phyloP scores from a whole-genome alignment of 1,140 invertebrate species.

The Eubasilissa regina region DNA sequence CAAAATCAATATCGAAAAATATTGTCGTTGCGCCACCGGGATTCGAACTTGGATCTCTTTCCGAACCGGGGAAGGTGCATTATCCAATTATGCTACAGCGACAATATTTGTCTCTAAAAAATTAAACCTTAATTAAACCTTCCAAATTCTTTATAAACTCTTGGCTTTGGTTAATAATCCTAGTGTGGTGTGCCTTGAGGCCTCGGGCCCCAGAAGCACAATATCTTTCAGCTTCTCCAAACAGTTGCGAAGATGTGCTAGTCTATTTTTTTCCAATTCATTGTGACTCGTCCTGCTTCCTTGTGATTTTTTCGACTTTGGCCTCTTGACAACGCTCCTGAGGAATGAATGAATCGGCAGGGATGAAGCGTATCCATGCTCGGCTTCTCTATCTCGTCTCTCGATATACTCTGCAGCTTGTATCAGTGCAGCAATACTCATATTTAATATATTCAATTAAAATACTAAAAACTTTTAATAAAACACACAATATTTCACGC shows the following conservation, averaged over 20 bases:
- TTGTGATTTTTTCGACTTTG: constrained; percentile 90
- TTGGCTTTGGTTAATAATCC: constrained; percentile 94
- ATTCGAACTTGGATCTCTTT: too few species aligned
- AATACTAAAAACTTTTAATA: constrained; percentile 65
- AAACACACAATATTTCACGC: constrained; percentile 72
- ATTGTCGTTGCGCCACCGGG: too few species aligned
- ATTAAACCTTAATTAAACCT: too few species aligned
- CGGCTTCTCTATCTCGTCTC: constrained; percentile 87
- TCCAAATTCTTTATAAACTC: constrained; percentile 95
- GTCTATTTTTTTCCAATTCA: too few species aligned
- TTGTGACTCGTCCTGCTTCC: constrained; percentile 88
- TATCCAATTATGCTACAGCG: too few species aligned
- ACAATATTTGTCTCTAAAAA: too few species aligned
- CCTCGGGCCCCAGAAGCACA: constrained; percentile 90
- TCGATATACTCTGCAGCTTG: constrained; percentile 91
- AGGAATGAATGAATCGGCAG: constrained; percentile 82
- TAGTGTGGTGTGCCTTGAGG: constrained; percentile 91
- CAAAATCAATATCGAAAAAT: too few species aligned
- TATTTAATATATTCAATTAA: constrained; percentile 69
- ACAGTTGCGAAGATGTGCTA: constrained; percentile 91
- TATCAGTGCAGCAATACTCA: constrained; percentile 89
- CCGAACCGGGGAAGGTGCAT: too few species aligned
- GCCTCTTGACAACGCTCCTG: constrained; percentile 82
- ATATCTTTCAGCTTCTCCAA: constrained; percentile 94
- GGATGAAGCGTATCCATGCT: constrained; percentile 92